Evolutionary conservation across 2,113 vertebrate species (phyloP).

Genomic region (Vulpes vulpes): DNA sequence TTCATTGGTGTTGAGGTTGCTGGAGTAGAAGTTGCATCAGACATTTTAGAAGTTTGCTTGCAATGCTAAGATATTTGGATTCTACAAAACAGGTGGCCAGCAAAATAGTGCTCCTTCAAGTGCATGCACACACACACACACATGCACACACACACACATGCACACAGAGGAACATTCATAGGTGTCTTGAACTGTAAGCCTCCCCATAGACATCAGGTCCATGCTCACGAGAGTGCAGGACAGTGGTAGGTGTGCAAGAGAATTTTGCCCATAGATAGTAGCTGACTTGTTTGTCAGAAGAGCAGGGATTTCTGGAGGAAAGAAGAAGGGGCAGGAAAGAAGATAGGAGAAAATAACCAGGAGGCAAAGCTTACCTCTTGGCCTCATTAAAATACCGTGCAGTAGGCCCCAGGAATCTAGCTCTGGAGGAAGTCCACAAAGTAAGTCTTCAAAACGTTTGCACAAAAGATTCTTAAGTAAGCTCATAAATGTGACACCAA

Average conservation of each 20-base stretch:
- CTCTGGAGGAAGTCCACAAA: conserved; percentile 77
- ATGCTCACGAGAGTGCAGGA: not conserved
- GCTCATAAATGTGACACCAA: conserved; percentile 86
- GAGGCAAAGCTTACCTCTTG: conserved; percentile 81
- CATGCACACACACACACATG: not conserved
- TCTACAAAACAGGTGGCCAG: not conserved
- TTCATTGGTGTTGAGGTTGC: not conserved
- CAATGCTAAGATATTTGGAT: not conserved
- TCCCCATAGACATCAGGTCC: not conserved
- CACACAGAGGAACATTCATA: not conserved
- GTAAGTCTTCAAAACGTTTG: conserved; percentile 79
- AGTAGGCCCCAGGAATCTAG: conserved; percentile 73
- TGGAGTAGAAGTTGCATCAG: not conserved
- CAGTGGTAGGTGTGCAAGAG: not conserved
- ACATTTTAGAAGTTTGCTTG: not conserved
- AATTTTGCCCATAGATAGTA: not conserved
- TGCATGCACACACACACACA: not conserved
- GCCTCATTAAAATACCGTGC: conserved; percentile 80
- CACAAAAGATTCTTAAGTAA: conserved; percentile 86
- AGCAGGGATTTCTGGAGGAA: not conserved
- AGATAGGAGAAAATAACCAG: conserved; percentile 48
- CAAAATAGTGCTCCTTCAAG: not conserved
- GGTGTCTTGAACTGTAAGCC: not conserved
- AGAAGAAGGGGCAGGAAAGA: conserved; percentile 65
- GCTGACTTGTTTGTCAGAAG: not conserved